phyloP scores from a whole-genome alignment of 2,888 invertebrate species.

The Unio delphinus region DNA sequence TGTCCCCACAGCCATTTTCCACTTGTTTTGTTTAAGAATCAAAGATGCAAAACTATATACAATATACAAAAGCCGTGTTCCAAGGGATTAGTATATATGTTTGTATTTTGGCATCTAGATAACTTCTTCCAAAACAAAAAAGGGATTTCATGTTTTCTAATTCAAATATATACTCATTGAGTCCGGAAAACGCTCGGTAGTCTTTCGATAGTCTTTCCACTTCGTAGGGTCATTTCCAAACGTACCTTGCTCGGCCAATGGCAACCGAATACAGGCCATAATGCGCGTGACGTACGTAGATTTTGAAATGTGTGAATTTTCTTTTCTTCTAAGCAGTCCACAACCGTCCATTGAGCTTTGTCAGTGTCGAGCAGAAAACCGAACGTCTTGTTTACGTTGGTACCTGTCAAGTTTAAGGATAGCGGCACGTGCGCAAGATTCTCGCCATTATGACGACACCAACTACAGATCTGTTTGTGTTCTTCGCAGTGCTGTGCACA shows the following conservation, averaged over 20 bases:
- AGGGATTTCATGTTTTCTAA: too few relatives aligned
- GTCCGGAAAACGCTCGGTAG: constrained; percentile 17
- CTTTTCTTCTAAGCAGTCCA: constrained; percentile 28
- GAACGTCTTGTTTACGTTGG: constrained; percentile 21
- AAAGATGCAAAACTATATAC: too few relatives aligned
- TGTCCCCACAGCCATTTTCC: too few relatives aligned
- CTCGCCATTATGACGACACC: constrained; percentile 40
- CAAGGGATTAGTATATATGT: too few relatives aligned
- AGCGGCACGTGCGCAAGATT: constrained; percentile 34
- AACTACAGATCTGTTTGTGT: constrained; percentile 38
- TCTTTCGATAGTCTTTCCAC: constrained; percentile 27
- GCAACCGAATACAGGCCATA: constrained; percentile 48
- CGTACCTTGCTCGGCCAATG: constrained; percentile 49
- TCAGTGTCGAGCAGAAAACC: constrained; percentile 43
- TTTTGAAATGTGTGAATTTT: constrained; percentile 30
- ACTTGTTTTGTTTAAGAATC: too few relatives aligned
- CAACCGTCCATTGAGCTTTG: constrained; percentile 21
- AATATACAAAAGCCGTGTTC: too few relatives aligned
- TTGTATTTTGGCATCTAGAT: too few relatives aligned
- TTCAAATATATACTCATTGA: too few relatives aligned
- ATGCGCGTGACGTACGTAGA: constrained; percentile 26
- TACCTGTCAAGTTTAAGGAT: constrained; percentile 26
- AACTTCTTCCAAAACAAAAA: too few relatives aligned
- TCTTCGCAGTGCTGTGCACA: constrained; percentile 46
- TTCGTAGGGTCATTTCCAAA: constrained; percentile 34